Evolutionary conservation across 2,113 vertebrate genomes (phyloP).

Genomic region (Etheostoma cragini): DNA sequence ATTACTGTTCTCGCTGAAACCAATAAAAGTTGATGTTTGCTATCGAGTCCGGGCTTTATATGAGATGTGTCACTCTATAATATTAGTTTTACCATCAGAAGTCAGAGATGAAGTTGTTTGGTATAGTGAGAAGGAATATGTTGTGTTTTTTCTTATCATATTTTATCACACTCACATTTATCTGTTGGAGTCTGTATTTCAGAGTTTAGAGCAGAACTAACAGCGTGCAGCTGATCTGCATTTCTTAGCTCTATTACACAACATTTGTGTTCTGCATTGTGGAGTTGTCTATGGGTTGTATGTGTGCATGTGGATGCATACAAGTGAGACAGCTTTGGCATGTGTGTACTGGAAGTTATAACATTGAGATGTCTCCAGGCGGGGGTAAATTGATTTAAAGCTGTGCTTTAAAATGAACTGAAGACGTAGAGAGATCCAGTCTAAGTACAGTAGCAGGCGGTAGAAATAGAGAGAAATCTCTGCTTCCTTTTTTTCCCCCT

Average conservation of each 20-base stretch:
- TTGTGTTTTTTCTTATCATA: constrained; percentile 30
- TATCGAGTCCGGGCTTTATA: constrained; percentile 48
- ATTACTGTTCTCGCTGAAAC: constrained; percentile 72
- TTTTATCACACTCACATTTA: constrained; percentile 5
- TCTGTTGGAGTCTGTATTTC: background rate
- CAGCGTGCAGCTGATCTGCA: constrained; percentile 7
- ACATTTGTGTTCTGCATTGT: constrained; percentile 30
- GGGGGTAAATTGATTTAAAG: constrained; percentile 69
- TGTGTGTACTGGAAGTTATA: constrained; percentile 49
- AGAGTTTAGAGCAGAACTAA: constrained; percentile 1
- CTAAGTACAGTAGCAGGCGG: constrained; percentile 43
- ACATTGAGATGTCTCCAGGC: constrained; percentile 51
- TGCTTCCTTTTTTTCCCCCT: constrained; percentile 33
- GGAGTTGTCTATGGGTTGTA: constrained; percentile 18
- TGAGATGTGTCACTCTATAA: constrained; percentile 63
- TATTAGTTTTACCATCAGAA: constrained; percentile 70
- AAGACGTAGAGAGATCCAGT: constrained; percentile 43
- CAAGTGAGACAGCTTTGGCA: constrained; percentile 3
- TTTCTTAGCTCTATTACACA: constrained; percentile 6
- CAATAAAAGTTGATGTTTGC: constrained; percentile 70
- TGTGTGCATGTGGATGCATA: background rate
- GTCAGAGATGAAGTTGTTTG: constrained; percentile 38
- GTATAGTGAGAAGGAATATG: constrained; percentile 15
- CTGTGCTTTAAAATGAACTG: constrained; percentile 55
- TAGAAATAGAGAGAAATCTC: constrained; percentile 38